Evolutionary conservation across 2,888 invertebrate species (phyloP).

Genomic region (Eupithecia insigniata): DNA sequence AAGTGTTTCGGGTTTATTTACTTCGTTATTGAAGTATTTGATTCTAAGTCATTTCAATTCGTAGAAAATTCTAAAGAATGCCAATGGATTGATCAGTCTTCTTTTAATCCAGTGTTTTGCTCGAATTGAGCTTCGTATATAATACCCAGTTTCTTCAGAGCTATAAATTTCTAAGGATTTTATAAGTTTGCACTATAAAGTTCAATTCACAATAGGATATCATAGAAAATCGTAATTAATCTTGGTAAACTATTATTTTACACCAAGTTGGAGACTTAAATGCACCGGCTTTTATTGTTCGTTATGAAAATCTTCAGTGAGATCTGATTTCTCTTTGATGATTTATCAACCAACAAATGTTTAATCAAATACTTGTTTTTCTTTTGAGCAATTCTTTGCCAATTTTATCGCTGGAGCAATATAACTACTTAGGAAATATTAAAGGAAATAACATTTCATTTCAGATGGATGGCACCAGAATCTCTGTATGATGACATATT

Average conservation of each 20-base stretch:
- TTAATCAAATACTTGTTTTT: background rate
- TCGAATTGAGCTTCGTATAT: background rate
- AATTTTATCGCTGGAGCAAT: background rate
- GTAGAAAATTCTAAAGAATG: background rate
- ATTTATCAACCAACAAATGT: background rate
- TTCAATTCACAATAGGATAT: background rate
- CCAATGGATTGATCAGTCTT: background rate
- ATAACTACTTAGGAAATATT: background rate
- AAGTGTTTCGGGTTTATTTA: too few species aligned
- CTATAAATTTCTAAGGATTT: background rate
- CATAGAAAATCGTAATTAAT: background rate
- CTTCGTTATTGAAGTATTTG: background rate
- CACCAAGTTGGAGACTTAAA: background rate
- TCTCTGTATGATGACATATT: slow-evolving; percentile 97
- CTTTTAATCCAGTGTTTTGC: background rate
- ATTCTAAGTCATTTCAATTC: background rate
- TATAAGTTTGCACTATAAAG: background rate
- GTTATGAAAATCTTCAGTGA: background rate
- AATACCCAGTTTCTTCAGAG: background rate
- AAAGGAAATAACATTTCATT: slow-evolving; percentile 27
- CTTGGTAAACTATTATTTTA: background rate
- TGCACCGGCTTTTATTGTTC: background rate
- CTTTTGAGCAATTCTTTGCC: background rate
- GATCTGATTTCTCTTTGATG: background rate
- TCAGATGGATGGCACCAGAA: slow-evolving; percentile 98